Percentiles rank a stretch among this genome's conserved stretches.
Conservation (phyloP, 2,113 vertebrate species). For the Diadophis punctatus region DNA sequence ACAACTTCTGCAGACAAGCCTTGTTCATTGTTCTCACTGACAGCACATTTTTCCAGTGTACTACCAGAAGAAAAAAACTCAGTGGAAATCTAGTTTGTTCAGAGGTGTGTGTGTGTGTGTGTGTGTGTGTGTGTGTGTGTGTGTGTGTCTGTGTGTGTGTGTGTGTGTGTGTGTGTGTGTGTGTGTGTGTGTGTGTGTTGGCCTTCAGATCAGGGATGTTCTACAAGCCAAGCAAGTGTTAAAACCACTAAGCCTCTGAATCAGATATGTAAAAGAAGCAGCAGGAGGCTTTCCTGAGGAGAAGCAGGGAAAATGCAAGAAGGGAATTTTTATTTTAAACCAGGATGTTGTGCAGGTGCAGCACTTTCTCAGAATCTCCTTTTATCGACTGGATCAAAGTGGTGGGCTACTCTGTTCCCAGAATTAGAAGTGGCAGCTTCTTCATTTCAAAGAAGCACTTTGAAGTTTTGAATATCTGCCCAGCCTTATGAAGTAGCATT, state of each 20-base stretch:
- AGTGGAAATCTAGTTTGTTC: not conserved
- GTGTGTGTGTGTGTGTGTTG: not conserved
- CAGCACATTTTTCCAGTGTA: not conserved
- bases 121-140: not conserved
- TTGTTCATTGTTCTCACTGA: too few species aligned
- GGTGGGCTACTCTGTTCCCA: not conserved
- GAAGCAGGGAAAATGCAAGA: not conserved
- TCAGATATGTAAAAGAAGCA: not conserved
- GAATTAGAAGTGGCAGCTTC: not conserved
- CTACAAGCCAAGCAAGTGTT: not conserved
- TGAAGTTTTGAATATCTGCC: not conserved
- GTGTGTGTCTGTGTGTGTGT: not conserved
- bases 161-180: not conserved
- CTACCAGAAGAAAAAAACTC: not conserved
- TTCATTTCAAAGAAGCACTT: not conserved
- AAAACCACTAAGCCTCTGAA: not conserved
- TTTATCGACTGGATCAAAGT: not conserved
- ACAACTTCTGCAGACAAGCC: too few species aligned
- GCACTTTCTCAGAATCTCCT: not conserved
- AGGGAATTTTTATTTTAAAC: not conserved
- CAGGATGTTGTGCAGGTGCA: not conserved
- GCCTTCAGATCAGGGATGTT: not conserved
- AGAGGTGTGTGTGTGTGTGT: too few species aligned
- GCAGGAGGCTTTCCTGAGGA: not conserved
- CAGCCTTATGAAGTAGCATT: not conserved